Base-by-base conservation (phyloP, 2,888 invertebrate genomes). In the Eremobia ochroleuca region DNA sequence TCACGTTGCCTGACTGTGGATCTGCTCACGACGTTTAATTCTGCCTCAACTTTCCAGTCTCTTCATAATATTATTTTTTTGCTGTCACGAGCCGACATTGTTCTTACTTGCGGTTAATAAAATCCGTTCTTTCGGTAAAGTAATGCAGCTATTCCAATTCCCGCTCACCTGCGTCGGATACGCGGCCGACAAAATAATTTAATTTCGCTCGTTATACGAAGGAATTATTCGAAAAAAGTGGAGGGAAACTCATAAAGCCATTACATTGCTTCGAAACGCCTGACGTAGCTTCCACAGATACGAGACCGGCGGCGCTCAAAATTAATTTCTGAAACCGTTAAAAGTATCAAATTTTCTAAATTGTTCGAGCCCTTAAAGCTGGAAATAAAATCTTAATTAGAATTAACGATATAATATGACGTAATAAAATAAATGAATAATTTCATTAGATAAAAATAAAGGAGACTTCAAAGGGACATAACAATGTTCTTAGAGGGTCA, bases 191-290 rank as follows among this genome's bases (percentile, higher is more conserved):
- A 91, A 88, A 92, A 94, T 94, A 93, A 95, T 94, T 94, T 93
- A 92, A 95, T 95, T 94, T 94, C 88, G 83, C 91, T 93, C 92
- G 92, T 93, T 92, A 92, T 90, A 89, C 87, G 91, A 90, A 90
- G 90, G 88, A 93, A 93, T 93, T 92, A 92, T 94, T 93, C 90
- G 90, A 93, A 94, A 94, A 94, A 95, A 93, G 91, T 90, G 85
- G 92, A 92, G 91, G 83, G 89, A 92, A 94, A 92, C 92, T 95
- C 94, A 93, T 94, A 95, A 94, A 94, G 93, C 92, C 92, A 92
- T 94, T 93, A 93, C 93, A 91, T 89, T 85, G 88, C 91, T 92
- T 90, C 90, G 85, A 92, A 94, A 94, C 85, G 90, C 90, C 93
- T 92, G 94, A 94, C 93, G 92, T 88, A 88, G 93, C 93, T 88